Percentiles rank a stretch among this genome's conserved stretches.
Conservation (phyloP, 2,113 vertebrate genomes). For the Physeter macrocephalus region DNA sequence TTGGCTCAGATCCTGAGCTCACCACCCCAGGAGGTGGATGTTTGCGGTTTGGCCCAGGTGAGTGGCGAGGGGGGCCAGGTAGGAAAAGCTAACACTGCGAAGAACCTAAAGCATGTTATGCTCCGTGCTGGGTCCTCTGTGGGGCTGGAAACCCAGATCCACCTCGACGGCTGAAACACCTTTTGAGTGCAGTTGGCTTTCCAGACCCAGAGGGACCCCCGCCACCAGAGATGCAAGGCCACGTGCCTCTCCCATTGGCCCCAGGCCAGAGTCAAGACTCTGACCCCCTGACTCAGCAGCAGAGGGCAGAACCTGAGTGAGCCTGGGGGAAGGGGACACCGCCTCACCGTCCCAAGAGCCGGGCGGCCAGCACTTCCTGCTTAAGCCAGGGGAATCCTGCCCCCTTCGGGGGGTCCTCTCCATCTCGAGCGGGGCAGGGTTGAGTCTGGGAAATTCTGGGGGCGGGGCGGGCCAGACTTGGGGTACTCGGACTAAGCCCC, state of each 20-base stretch:
- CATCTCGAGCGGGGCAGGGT: not conserved
- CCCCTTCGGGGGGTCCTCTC: not conserved
- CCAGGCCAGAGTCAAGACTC: slow-evolving; percentile 60
- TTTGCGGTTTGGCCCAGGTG: slow-evolving; percentile 50
- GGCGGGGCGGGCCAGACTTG: not conserved
- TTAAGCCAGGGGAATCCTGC: not conserved
- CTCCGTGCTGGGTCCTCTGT: not conserved
- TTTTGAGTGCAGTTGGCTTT: not conserved
- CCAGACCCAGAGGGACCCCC: not conserved
- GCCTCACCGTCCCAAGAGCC: not conserved
- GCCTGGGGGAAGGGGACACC: not conserved
- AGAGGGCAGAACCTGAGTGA: slow-evolving; percentile 59
- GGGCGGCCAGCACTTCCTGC: slow-evolving; percentile 22
- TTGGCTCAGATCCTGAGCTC: not conserved
- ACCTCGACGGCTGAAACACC: not conserved
- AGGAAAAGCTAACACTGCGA: not conserved
- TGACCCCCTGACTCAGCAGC: slow-evolving; percentile 83
- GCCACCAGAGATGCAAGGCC: not conserved
- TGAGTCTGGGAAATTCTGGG: not conserved
- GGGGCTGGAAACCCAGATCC: not conserved
- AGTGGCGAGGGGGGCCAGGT: not conserved
- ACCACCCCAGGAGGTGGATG: slow-evolving; percentile 15
- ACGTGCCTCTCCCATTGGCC: slow-evolving; percentile 63
- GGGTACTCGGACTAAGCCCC: not conserved
- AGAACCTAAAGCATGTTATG: not conserved